Evolutionary conservation across 2,888 invertebrate genomes (phyloP).

Genomic region (Leptopterna dolabrata): DNA sequence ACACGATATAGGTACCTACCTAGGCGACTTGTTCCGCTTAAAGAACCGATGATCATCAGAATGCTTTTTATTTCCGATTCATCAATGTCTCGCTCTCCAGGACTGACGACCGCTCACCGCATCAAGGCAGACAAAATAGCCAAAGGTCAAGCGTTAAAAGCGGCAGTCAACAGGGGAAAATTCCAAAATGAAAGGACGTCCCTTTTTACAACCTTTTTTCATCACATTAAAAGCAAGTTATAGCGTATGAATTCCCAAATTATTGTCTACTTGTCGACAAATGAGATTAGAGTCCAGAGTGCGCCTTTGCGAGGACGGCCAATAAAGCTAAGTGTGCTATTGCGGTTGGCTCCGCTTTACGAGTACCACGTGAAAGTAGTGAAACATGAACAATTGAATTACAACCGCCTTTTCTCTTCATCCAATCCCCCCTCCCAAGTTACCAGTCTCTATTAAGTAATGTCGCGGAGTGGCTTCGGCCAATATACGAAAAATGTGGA

Average conservation of each 20-base stretch:
- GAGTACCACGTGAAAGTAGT: slow-evolving; percentile 47
- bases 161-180: not conserved
- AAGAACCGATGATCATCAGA: too few species aligned
- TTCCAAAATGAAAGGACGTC: not conserved
- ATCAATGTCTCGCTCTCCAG: not conserved
- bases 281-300: slow-evolving; percentile 49
- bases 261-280: slow-evolving; percentile 53
- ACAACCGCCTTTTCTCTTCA: slow-evolving; percentile 33
- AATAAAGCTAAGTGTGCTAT: slow-evolving; percentile 50
- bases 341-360: slow-evolving; percentile 47
- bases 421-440: slow-evolving; percentile 1
- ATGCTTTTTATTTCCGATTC: not conserved
- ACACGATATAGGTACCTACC: too few species aligned
- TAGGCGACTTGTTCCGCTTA: too few species aligned
- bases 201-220: slow-evolving; percentile 36
- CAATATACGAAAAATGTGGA: not conserved
- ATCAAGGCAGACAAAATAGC: not conserved
- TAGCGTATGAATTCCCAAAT: slow-evolving; percentile 52
- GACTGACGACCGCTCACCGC: too few species aligned
- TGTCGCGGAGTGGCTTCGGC: not conserved
- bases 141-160: not conserved
- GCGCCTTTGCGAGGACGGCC: slow-evolving; percentile 39
- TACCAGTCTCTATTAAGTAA: not conserved
- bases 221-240: slow-evolving; percentile 46
- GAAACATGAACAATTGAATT: slow-evolving; percentile 51